Conservation (phyloP, 2,888 invertebrate species). For the Diaprepes abbreviatus region DNA sequence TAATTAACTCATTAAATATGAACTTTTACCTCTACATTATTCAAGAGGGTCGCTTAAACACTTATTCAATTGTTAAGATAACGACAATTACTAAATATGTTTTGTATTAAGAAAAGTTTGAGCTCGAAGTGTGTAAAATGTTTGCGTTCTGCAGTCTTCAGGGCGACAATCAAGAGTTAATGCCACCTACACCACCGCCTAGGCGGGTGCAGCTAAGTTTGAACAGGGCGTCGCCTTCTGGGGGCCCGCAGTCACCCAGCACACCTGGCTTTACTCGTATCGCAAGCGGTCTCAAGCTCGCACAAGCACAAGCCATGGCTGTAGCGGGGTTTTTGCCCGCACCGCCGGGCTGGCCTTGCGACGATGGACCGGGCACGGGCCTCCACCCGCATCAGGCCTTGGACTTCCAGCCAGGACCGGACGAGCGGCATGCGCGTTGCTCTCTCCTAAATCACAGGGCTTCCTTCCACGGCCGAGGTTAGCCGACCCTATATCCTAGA, state of each 20-base stretch:
- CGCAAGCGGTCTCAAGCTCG: conserved; percentile 78
- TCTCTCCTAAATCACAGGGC: conserved; percentile 72
- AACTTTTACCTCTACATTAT: too few species aligned
- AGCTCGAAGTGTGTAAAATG: conserved; percentile 25
- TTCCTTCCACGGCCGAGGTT: conserved; percentile 78
- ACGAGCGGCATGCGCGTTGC: conserved; percentile 66
- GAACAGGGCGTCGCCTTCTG: conserved; percentile 39
- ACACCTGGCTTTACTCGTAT: conserved; percentile 71
- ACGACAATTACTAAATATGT: too few species aligned
- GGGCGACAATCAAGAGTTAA: conserved; percentile 75
- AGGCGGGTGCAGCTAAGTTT: conserved; percentile 67
- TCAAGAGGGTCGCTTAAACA: too few species aligned
- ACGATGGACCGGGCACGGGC: conserved; percentile 45
- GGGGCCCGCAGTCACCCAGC: conserved; percentile 63
- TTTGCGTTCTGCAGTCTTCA: conserved; percentile 68
- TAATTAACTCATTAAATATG: too few species aligned
- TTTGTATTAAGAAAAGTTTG: conserved; percentile 6
- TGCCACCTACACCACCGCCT: conserved; percentile 74
- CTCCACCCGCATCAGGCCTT: conserved; percentile 55
- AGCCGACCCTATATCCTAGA: conserved; percentile 59
- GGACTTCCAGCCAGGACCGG: conserved; percentile 54
- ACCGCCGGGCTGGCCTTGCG: conserved; percentile 57
- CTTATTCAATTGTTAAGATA: too few species aligned
- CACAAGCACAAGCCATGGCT: conserved; percentile 81
- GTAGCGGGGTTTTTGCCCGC: conserved; percentile 77